Evolutionary conservation across 35 echinoderm and acorn worm genomes (phyloP).

Genomic region (Hemicentrotus pulcherrimus): DNA sequence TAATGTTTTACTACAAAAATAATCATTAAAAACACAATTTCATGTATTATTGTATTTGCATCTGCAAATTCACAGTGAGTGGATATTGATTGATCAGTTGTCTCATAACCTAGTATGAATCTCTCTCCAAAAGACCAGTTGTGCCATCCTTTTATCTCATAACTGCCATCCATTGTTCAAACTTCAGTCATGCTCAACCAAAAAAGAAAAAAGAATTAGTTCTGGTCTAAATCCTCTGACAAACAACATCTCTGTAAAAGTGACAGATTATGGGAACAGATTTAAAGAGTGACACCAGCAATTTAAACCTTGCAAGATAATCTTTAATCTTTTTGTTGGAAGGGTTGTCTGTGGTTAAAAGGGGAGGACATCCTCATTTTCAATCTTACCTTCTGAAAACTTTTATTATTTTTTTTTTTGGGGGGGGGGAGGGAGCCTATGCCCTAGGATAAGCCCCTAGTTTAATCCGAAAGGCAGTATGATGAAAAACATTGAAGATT

Average conservation of each 20-base stretch:
- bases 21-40: neutral
- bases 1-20: no score
- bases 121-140: neutral
- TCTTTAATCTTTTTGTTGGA: neutral
- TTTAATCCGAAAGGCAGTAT: neutral
- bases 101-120: neutral
- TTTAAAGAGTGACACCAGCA: neutral
- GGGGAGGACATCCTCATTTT: neutral
- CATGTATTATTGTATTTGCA: neutral
- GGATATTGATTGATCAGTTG: neutral
- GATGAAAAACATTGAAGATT: neutral
- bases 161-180: neutral
- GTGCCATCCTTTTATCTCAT: neutral
- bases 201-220: neutral
- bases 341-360: neutral
- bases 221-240: neutral
- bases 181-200: neutral
- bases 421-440: neutral
- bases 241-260: neutral
- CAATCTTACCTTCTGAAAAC: no score
- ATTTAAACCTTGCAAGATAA: neutral
- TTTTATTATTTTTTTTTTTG: no score
- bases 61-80: neutral
- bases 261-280: neutral
- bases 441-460: neutral